Percentiles rank a stretch among this genome's conserved stretches.
Evolutionary conservation across 37 sponge, comb jelly and placozoan species (phyloP).

Genomic region (Ephydatia muelleri): DNA sequence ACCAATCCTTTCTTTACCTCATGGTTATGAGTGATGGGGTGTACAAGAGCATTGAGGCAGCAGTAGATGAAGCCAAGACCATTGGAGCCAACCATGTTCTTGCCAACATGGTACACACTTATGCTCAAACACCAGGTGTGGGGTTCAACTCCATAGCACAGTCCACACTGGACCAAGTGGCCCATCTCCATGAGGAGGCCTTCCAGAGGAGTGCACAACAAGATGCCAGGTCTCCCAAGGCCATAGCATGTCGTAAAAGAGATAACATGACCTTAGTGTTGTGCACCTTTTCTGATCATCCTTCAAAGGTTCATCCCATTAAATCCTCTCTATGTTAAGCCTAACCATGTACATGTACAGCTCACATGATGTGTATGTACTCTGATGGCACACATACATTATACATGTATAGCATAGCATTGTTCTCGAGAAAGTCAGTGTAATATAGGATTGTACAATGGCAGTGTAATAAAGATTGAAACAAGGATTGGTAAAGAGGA

Average conservation of each 20-base stretch:
- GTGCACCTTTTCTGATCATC: slow-evolving; percentile 20
- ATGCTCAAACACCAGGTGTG: no score
- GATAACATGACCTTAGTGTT: slow-evolving; percentile 87
- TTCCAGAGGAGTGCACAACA: slow-evolving; percentile 21
- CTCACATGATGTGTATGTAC: no score
- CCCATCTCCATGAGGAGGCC: slow-evolving; percentile 30
- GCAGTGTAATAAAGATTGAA: no score
- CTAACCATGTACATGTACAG: no score
- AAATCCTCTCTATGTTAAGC: no score
- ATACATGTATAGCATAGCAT: no score
- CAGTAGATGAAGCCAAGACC: background rate
- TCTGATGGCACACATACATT: no score
- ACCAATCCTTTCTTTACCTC: slow-evolving; percentile 46
- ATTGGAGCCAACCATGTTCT: slow-evolving; percentile 42
- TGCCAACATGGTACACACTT: slow-evolving; percentile 12
- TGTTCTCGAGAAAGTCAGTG: no score
- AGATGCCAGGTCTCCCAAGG: slow-evolving; percentile 25
- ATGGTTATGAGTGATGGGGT: slow-evolving; percentile 88
- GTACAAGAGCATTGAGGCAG: slow-evolving; percentile 78
- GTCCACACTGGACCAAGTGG: slow-evolving; percentile 43
- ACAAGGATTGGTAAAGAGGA: no score
- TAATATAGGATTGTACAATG: no score
- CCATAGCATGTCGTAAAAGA: slow-evolving; percentile 63
- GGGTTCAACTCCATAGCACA: slow-evolving; percentile 23
- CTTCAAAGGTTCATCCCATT: no score